These are phyloP conservation scores for Archaeoteleia sp. DNA, from an alignment of 2,888 invertebrate species.

Conservation along the genomic window DNA sequence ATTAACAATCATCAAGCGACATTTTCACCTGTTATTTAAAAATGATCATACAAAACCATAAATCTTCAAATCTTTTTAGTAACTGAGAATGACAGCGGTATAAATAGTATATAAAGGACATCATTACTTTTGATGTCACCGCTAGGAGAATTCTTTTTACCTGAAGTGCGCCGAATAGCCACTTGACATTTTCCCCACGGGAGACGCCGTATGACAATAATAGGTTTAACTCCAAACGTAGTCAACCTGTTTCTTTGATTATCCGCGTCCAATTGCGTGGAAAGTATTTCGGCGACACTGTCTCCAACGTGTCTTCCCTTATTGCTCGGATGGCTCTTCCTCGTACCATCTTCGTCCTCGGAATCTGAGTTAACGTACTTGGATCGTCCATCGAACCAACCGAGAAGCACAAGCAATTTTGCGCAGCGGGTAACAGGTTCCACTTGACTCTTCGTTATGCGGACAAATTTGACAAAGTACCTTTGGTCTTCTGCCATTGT, in stretches of 20 bases:
- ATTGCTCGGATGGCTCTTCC: conserved; percentile 39
- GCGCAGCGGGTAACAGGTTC: neutral
- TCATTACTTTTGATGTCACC: conserved; percentile 54
- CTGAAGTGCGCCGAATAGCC: conserved; percentile 56
- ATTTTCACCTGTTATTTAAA: conserved; percentile 31
- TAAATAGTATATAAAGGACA: conserved; percentile 43
- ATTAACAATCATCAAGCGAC: conserved; percentile 5
- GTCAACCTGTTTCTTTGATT: conserved; percentile 55
- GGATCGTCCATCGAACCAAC: conserved; percentile 15
- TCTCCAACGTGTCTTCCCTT: conserved; percentile 56
- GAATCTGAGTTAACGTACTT: conserved; percentile 41
- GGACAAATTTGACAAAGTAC: conserved; percentile 40
- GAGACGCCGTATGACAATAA: conserved; percentile 68
- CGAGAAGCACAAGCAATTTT: conserved; percentile 9
- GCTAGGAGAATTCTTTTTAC: conserved; percentile 28
- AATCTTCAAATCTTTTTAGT: conserved; percentile 44
- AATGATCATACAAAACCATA: conserved; percentile 38
- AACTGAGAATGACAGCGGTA: conserved; percentile 40
- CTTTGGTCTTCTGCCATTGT: conserved; percentile 29
- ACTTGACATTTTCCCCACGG: conserved; percentile 72
- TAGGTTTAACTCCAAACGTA: conserved; percentile 68
- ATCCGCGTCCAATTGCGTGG: conserved; percentile 69
- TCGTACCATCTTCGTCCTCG: conserved; percentile 25
- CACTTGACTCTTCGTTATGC: conserved; percentile 33
- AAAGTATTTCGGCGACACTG: conserved; percentile 54